phyloP scores from a whole-genome alignment of 2,797 vertebrate genomes.

The Alcedo atthis region DNA sequence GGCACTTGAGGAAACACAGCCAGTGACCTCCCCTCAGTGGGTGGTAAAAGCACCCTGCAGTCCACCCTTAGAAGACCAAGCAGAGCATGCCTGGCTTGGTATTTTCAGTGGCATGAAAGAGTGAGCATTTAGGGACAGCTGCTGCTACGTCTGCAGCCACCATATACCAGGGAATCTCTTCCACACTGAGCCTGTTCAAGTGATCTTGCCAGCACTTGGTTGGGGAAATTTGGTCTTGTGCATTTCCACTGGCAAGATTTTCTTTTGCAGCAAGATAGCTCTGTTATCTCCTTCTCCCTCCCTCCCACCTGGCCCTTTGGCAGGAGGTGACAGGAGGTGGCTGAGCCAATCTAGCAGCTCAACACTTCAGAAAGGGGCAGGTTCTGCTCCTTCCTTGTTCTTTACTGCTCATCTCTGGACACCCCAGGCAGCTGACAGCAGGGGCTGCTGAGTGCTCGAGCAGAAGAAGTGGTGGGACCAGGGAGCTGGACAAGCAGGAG shows the following conservation, averaged over 20 bases:
- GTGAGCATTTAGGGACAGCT: fast-evolving
- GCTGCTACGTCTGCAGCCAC: not conserved
- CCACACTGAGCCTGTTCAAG: not conserved
- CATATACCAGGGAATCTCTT: not conserved
- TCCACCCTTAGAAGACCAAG: not conserved
- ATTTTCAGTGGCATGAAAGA: not conserved
- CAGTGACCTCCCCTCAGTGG: not conserved
- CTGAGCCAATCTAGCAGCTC: slow-evolving; percentile 28
- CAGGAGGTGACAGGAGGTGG: slow-evolving; percentile 34
- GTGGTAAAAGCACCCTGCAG: not conserved
- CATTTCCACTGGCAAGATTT: not conserved
- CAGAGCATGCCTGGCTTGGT: not conserved
- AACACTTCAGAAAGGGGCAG: slow-evolving; percentile 28
- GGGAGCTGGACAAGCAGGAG: not conserved
- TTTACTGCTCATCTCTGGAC: slow-evolving; percentile 2
- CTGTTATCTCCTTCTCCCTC: not conserved
- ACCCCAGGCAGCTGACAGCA: slow-evolving; percentile 5
- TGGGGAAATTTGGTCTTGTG: not conserved
- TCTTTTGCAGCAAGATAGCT: not conserved
- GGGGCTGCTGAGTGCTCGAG: not conserved
- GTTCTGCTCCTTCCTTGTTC: not conserved
- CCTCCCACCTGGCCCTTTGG: not conserved
- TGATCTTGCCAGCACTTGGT: not conserved
- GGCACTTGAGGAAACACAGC: not conserved
- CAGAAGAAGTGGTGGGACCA: not conserved